phyloP scores from a whole-genome alignment of 2,888 invertebrate genomes.

The Eristalis tenax region DNA sequence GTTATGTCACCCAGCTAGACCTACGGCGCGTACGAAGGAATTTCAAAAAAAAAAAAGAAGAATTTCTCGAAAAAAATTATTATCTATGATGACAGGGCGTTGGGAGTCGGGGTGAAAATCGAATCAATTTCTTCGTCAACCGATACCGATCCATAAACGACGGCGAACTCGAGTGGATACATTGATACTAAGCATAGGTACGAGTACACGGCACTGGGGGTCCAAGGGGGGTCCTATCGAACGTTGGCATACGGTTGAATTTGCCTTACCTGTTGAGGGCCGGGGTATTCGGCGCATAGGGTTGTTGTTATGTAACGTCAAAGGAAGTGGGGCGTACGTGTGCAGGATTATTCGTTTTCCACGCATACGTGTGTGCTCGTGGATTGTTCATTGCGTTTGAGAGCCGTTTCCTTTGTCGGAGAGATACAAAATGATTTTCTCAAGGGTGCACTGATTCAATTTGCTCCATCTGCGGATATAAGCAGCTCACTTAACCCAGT shows the following conservation, averaged over 20 bases:
- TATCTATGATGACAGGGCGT: slow-evolving; percentile 31
- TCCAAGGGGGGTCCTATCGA: background rate
- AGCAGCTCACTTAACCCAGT: slow-evolving; percentile 37
- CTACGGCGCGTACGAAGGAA: slow-evolving; percentile 18
- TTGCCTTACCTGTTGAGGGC: slow-evolving; percentile 53
- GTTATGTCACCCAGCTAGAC: background rate
- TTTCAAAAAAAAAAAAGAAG: slow-evolving; percentile 39
- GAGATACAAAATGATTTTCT: slow-evolving; percentile 55
- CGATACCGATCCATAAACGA: slow-evolving; percentile 45
- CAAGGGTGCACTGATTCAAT: slow-evolving; percentile 63
- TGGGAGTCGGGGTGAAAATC: slow-evolving; percentile 45
- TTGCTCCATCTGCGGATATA: slow-evolving; percentile 48
- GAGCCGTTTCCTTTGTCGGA: slow-evolving; percentile 34
- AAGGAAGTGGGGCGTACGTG: background rate
- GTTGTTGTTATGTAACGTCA: slow-evolving; percentile 7
- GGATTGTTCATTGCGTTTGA: slow-evolving; percentile 42
- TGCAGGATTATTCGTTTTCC: background rate
- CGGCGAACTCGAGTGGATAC: slow-evolving; percentile 37
- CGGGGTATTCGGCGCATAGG: no score
- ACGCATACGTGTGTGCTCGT: background rate
- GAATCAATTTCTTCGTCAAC: slow-evolving; percentile 58
- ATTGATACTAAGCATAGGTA: slow-evolving; percentile 26
- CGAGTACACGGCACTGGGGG: no score
- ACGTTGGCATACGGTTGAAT: slow-evolving; percentile 42
- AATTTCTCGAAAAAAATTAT: slow-evolving; percentile 48